These are phyloP conservation scores for Lysandra bellargus DNA, from an alignment of 2,888 invertebrate species.

Conservation along the genomic window DNA sequence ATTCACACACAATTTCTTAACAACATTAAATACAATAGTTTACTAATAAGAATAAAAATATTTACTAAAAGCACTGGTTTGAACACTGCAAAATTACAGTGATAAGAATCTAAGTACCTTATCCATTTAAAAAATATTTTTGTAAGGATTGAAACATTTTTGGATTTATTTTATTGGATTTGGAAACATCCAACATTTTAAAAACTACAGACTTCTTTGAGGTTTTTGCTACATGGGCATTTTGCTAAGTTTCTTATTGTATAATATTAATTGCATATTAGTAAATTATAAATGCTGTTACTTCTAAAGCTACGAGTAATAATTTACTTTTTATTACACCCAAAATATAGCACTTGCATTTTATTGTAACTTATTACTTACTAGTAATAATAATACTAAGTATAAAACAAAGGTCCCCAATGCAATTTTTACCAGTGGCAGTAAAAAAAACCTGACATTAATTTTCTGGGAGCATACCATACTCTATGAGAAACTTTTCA, in stretches of 20 bases:
- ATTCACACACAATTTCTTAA: background rate
- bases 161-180: too few species aligned
- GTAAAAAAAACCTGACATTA: constrained; percentile 20
- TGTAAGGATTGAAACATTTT: background rate
- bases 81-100: background rate
- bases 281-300: constrained; percentile 2
- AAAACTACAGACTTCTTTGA: background rate
- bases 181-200: background rate
- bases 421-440: background rate
- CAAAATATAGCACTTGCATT: background rate
- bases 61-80: background rate
- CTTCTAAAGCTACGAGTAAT: background rate
- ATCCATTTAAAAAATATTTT: background rate
- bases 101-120: background rate
- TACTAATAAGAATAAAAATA: background rate
- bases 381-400: too few species aligned
- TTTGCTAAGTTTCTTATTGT: background rate
- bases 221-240: background rate
- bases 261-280: background rate
- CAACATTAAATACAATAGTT: constrained; percentile 1
- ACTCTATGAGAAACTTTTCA: constrained; percentile 93
- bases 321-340: background rate
- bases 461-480: constrained; percentile 86
- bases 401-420: background rate
- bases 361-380: background rate